Base-by-base conservation (phyloP, 2,797 vertebrate species). In the Austrolebias charrua region DNA sequence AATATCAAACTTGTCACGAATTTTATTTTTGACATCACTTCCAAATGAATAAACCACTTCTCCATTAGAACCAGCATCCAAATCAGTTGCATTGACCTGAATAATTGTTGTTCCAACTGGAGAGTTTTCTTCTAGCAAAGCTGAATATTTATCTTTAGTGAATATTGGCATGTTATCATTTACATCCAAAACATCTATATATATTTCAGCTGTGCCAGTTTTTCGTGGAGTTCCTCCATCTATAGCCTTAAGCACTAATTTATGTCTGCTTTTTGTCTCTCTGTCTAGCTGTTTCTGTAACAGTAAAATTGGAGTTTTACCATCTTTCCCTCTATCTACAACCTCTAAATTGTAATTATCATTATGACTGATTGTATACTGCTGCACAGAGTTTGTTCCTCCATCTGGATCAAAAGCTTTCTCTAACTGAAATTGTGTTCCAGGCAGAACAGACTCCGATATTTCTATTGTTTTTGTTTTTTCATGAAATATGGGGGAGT, bases 81-180 rank as follows among this genome's bases (percentile, higher is more conserved):
- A 44, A 65, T 93, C 92, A 0, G 79, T 85, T 24, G 92, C 89
- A 1, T 93, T 94, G 33, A 91, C 78, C 59, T 84, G 85, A 24
- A 92, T 84, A 33, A 94, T 81, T 0, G 83, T 82, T 14, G 90
- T 91, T 16, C 89, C 91, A 2, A 81, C 43, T 0, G 79, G 81
- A 0, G 81, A 72, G 48, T 92, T 93, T 75, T 93, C 92, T 54
- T 84, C 66, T 15, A 94, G 62, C 14, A 64, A 55, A 0, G 72
- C 78, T 29, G 85, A 75, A 0, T 93, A 93, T 0, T 75, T 71
- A 0, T 88, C 82, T 47, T 83, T 83, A 0, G 62, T 85, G 65
- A 92, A 91, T 38, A 83, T 46, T 0, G 93, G 93, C 29, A 84
- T 53, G n/a, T 93, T 93, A 46, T 94, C 93, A 77, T 94, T 94